These are phyloP conservation scores for Mechanitis mazaeus DNA, from an alignment of 2,888 invertebrate genomes.

Conservation along the genomic window DNA sequence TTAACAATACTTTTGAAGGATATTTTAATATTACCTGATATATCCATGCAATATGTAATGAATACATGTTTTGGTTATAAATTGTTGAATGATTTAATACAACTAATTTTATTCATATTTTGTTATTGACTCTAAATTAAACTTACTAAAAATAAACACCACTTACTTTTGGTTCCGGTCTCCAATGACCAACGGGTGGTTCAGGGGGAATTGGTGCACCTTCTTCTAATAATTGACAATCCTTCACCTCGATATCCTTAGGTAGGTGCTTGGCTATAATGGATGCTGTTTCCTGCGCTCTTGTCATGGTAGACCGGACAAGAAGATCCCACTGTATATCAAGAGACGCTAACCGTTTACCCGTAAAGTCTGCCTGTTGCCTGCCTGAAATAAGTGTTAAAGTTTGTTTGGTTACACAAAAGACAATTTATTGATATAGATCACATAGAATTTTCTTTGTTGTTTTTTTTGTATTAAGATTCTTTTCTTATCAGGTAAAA, in stretches of 20 bases:
- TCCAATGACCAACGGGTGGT: constrained; percentile 92
- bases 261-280: constrained; percentile 86
- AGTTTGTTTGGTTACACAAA: no score
- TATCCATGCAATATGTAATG: constrained; percentile 3
- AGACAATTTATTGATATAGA: no score
- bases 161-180: constrained; percentile 80
- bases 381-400: constrained; percentile 75
- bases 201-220: constrained; percentile 97
- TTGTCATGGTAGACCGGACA: constrained; percentile 92
- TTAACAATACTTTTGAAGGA: neutral
- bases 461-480: no score
- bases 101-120: neutral
- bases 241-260: constrained; percentile 71
- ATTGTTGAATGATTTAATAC: no score
- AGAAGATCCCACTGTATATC: constrained; percentile 87
- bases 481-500: neutral
- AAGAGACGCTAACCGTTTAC: constrained; percentile 85
- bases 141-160: no score
- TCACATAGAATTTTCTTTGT: no score
- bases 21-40: constrained; percentile 1
- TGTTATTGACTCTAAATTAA: neutral
- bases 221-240: constrained; percentile 89
- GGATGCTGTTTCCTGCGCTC: constrained; percentile 93
- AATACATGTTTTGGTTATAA: constrained; percentile 2
- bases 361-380: constrained; percentile 91